Evolutionary conservation across 2,888 invertebrate species (phyloP), one percentile per base, ranked within the genome.

Genomic region (Doris montereyensis): DNA sequence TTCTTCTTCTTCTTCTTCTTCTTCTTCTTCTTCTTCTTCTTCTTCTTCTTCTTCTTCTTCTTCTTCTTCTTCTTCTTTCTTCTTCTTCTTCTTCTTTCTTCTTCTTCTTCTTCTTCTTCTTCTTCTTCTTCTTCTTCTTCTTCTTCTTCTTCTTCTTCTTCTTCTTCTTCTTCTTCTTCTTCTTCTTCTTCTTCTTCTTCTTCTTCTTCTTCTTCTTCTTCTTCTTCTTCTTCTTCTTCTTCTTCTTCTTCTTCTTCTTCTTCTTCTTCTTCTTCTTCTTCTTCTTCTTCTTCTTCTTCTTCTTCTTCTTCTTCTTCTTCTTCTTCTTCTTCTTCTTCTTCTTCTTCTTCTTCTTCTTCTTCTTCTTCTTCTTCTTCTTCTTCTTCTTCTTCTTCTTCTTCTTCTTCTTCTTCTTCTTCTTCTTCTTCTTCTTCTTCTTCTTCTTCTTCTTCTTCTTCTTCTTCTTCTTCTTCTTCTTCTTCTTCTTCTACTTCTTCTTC

Each of bases 391-490:
- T 57, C 26, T 70, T 52, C 52, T n/a, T 58, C 17, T 57, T 24
- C 28, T 70, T 2, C 67, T n/a, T n/a, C 13, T 28, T 4, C 28
- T 60, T 57, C 34, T 77, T 26, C 10, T 21, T 28, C 67, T 28
- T 4, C 8, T 28, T 30, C 67, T 32, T 17, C 30, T 58, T 28
- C 58, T 70, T 13, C 30, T 52, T 24, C 58, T 52, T 65, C 13
- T 65, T 21, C 21, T 65, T 17, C 13, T 52, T 58, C 52, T 71
- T 5, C 72, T 60, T 73, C 34, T 77, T 32, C 26, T 71, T 58
- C 24, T 71, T 35, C 28, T 70, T 32, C 21, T 74, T 28, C 32
- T 78, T 77, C 70, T 72, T 57, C 57, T 75, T 34, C 26, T 77
- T 58, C 30, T 78, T 74, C 75, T 77, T 73, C 32, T 78, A 28